phyloP scores from a whole-genome alignment of 2,797 vertebrate genomes.

The Cephalopachus bancanus region DNA sequence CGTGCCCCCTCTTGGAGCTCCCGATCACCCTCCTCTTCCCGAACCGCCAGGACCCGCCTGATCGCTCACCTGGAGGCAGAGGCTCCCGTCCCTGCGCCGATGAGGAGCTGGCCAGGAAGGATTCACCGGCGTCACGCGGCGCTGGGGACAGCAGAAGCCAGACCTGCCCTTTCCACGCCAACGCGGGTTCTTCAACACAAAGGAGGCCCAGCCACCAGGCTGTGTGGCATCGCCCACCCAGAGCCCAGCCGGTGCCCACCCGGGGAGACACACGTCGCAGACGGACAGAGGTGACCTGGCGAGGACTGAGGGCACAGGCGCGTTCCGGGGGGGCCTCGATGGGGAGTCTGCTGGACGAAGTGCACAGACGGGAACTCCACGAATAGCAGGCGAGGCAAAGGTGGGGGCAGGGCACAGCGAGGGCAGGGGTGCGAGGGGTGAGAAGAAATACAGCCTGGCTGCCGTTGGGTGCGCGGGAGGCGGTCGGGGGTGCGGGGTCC shows the following conservation, averaged over 20 bases:
- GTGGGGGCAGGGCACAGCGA: background rate
- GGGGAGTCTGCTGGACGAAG: background rate
- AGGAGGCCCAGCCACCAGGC: too few relatives aligned
- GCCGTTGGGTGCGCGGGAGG: background rate
- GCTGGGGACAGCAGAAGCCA: background rate
- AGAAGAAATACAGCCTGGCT: constrained; percentile 28
- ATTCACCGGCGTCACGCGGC: background rate
- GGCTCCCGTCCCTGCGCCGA: too few relatives aligned
- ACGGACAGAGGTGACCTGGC: background rate
- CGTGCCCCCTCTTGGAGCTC: too few relatives aligned
- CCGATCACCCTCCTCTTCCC: too few relatives aligned
- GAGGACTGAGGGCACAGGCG: background rate
- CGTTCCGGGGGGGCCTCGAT: rapidly evolving
- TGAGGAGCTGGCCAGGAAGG: too few relatives aligned
- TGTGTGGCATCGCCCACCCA: rapidly evolving
- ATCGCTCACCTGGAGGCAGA: too few relatives aligned
- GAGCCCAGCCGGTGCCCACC: background rate
- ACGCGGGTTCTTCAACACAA: background rate
- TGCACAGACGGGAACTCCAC: background rate
- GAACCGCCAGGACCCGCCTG: too few relatives aligned
- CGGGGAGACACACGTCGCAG: rapidly evolving
- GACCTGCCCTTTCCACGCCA: background rate
- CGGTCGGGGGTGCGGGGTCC: too few relatives aligned
- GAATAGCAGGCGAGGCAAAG: background rate
- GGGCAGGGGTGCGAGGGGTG: background rate